These are phyloP conservation scores for Eleginops maclovinus DNA, from an alignment of 2,113 vertebrate species.

Conservation along the genomic window DNA sequence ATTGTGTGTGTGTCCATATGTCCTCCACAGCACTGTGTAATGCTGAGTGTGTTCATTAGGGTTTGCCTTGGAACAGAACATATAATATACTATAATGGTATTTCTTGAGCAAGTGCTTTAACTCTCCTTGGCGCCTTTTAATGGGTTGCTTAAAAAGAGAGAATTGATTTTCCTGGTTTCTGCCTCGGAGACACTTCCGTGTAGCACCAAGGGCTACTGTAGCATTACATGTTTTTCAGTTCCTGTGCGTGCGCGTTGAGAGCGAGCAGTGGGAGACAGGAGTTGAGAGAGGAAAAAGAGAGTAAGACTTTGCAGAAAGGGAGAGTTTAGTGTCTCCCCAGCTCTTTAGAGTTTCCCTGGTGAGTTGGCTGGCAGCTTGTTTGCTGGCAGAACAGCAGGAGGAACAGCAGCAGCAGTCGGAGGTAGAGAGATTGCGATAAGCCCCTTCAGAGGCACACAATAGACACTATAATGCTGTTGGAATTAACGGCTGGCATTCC, in stretches of 20 bases:
- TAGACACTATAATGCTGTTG: constrained; percentile 61
- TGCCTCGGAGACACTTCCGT: constrained; percentile 61
- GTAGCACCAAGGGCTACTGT: constrained; percentile 51
- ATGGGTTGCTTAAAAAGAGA: constrained; percentile 73
- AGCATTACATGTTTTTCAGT: constrained; percentile 34
- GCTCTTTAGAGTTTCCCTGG: constrained; percentile 69
- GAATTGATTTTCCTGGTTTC: constrained; percentile 76
- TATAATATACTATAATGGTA: constrained; percentile 62
- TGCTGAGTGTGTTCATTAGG: constrained; percentile 43
- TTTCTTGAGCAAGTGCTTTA: constrained; percentile 70
- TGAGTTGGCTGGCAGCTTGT: constrained; percentile 74
- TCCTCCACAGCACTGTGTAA: constrained; percentile 13
- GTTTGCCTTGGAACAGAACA: constrained; percentile 48
- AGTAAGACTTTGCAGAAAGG: constrained; percentile 59
- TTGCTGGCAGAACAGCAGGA: constrained; percentile 62
- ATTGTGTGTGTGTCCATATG: neutral
- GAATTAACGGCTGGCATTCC: constrained; percentile 74
- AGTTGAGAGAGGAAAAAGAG: constrained; percentile 36
- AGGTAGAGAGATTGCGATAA: constrained; percentile 71
- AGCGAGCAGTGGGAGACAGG: constrained; percentile 2
- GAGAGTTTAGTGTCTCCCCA: constrained; percentile 66
- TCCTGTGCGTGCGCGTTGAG: constrained; percentile 3
- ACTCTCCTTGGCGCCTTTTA: constrained; percentile 69
- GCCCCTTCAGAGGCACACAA: constrained; percentile 70
- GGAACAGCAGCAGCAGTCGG: constrained; percentile 51